A percentile compares a stretch with the other conserved stretches of the same genome.
Evolutionary conservation across 2,797 vertebrate genomes (phyloP).

Genomic region (Tauraco hartlaubi): DNA sequence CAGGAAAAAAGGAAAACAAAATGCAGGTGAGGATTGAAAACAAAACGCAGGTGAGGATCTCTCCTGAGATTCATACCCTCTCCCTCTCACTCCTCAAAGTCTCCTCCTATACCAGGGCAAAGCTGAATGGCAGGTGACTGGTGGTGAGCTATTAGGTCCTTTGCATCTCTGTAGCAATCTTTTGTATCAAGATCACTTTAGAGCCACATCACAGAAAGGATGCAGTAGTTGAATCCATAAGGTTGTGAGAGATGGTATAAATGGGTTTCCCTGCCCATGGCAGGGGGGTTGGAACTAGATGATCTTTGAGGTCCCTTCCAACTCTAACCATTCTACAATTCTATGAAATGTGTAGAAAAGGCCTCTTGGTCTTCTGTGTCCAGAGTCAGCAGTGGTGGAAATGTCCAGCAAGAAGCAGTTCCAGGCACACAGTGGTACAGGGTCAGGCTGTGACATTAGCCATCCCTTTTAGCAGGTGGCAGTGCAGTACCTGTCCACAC

Average conservation of each 20-base stretch:
- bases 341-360: not conserved
- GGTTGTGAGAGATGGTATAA: not conserved
- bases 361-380: not conserved
- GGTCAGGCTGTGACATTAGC: not conserved
- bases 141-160: not conserved
- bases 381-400: not conserved
- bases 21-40: not conserved
- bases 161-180: not conserved
- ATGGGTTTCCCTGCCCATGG: too few species aligned
- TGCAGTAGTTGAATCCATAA: not conserved
- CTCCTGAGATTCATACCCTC: not conserved
- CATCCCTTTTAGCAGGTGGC: not conserved
- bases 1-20: not conserved
- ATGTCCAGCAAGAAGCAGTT: not conserved
- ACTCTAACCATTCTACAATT: too few species aligned
- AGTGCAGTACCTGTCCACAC: not conserved
- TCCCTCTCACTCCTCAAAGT: not conserved
- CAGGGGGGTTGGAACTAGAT: too few species aligned
- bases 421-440: not conserved
- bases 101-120: not conserved
- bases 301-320: too few species aligned
- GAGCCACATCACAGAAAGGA: fast-evolving
- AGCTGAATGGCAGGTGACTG: not conserved
- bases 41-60: not conserved
- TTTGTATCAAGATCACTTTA: not conserved